These are phyloP conservation scores for Apoda limacodes DNA, from an alignment of 2,888 invertebrate species.

Conservation along the genomic window DNA sequence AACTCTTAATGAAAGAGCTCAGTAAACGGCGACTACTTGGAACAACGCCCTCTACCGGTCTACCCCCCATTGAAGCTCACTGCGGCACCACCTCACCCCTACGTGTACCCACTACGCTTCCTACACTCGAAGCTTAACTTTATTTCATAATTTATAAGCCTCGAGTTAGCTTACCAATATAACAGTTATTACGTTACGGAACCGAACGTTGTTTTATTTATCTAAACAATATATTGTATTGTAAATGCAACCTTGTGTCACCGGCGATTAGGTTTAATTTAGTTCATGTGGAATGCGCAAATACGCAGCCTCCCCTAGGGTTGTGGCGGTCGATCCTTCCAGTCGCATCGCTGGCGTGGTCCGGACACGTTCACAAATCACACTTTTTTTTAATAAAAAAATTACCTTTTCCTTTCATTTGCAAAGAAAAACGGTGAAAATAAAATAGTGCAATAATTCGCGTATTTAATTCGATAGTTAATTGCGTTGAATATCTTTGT, in stretches of 20 bases:
- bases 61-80: conserved; percentile 41
- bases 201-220: conserved; percentile 25
- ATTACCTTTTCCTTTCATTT: conserved; percentile 50
- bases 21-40: conserved; percentile 37
- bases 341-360: conserved; percentile 63
- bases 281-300: conserved; percentile 30
- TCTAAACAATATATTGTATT: too few relatives aligned
- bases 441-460: too few relatives aligned
- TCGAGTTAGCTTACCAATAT: too few relatives aligned
- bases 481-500: conserved; percentile 45
- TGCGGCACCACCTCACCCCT: conserved; percentile 50
- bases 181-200: conserved; percentile 30
- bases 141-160: too few relatives aligned
- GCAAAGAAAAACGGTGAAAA: conserved; percentile 50
- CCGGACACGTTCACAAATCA: conserved; percentile 43
- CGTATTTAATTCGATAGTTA: conserved; percentile 55
- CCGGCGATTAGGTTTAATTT: conserved; percentile 25
- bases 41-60: conserved; percentile 50
- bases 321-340: conserved; percentile 62
- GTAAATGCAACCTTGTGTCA: conserved; percentile 31
- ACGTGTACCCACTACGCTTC: too few relatives aligned
- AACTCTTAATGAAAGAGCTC: conserved; percentile 46
- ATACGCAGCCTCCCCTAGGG: conserved; percentile 66
- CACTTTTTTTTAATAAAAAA: too few relatives aligned
- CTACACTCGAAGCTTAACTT: too few relatives aligned